These are phyloP conservation scores for Sinohyriopsis cumingii DNA, from an alignment of 2,888 invertebrate species.

Conservation along the genomic window DNA sequence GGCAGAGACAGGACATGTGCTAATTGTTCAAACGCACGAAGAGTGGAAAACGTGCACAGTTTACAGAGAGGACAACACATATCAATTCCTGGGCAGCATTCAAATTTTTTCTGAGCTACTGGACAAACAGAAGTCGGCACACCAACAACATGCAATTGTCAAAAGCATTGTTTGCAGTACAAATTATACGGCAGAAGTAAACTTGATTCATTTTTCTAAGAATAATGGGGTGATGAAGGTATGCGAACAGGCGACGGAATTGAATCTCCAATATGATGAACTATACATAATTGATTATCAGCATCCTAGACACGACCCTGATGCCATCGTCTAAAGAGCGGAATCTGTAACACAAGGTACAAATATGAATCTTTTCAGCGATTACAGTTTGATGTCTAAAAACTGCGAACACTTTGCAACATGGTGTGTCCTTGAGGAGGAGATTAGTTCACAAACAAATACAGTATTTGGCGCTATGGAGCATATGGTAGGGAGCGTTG, in stretches of 20 bases:
- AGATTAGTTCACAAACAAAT: conserved; percentile 11
- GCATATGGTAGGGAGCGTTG: not conserved
- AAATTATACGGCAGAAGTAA: conserved; percentile 1
- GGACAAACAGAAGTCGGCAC: not conserved
- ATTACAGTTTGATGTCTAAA: conserved; percentile 1
- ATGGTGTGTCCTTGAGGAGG: conserved; percentile 17
- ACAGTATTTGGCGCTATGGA: not conserved
- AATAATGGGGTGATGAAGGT: conserved; percentile 1
- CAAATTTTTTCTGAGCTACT: not conserved
- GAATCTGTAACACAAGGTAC: conserved; percentile 7
- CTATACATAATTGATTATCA: conserved; percentile 7
- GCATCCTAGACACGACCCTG: conserved; percentile 4
- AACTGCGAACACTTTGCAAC: conserved; percentile 20
- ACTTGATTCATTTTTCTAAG: conserved; percentile 10
- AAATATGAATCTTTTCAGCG: not conserved
- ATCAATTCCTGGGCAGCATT: conserved; percentile 11
- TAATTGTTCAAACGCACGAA: conserved; percentile 7
- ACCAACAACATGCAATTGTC: conserved; percentile 17
- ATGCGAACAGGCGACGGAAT: not conserved
- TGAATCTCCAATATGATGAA: conserved; percentile 8
- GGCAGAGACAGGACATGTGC: conserved; percentile 7
- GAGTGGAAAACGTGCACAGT: conserved; percentile 4
- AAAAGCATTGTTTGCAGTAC: conserved; percentile 5
- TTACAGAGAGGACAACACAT: too few species aligned
- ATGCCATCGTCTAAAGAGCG: conserved; percentile 10